Conservation (phyloP, 2,797 vertebrate genomes). For the Phaenicophaeus curvirostris region DNA sequence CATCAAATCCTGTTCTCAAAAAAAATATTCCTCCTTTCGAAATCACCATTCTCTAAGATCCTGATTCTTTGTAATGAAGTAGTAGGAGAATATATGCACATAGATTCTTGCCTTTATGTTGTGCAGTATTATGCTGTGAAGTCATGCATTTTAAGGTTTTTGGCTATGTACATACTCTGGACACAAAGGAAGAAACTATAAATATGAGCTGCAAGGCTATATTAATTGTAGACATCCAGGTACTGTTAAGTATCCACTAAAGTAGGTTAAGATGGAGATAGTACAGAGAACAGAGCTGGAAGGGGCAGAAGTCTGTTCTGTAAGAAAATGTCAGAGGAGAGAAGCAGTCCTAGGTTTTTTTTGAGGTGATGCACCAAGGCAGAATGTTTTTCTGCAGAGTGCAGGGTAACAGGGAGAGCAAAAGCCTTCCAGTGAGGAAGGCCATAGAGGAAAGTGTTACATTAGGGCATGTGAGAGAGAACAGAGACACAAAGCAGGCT, state of each 20-base stretch:
- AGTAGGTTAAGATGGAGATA: neutral
- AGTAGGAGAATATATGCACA: neutral
- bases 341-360: neutral
- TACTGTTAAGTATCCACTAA: neutral
- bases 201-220: neutral
- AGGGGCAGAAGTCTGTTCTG: neutral
- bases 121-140: neutral
- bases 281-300: neutral
- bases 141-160: neutral
- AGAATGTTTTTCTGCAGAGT: neutral
- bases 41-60: neutral
- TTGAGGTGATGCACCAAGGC: fast-evolving
- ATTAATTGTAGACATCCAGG: neutral
- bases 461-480: neutral
- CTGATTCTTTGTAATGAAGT: neutral
- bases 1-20: neutral
- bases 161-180: neutral
- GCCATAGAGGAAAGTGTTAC: neutral
- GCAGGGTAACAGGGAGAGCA: neutral
- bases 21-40: neutral
- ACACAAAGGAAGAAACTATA: neutral
- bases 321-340: neutral
- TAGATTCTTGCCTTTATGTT: neutral
- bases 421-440: neutral
- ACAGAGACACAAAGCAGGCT: neutral